A percentile compares a stretch with the other conserved stretches of the same genome.
These are phyloP conservation scores for Origma solitaria DNA, from an alignment of 2,113 vertebrate species.

Conservation along the genomic window DNA sequence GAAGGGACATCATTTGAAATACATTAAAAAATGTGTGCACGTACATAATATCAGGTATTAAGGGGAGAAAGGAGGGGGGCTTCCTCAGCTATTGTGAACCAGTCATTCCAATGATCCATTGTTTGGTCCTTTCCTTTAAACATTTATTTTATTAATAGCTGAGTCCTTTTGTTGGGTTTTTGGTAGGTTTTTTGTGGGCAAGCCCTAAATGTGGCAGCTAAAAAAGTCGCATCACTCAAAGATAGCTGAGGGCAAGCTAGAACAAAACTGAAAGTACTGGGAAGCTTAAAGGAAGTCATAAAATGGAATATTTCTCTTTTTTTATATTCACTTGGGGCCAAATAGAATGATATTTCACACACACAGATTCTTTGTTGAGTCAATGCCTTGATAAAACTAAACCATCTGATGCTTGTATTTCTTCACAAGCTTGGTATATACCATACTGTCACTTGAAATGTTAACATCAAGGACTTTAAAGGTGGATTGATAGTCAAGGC, in stretches of 20 bases:
- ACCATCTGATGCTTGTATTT: conserved; percentile 28
- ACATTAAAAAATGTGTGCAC: neutral
- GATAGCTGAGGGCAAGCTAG: neutral
- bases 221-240: neutral
- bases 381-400: conserved; percentile 38
- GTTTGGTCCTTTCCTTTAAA: neutral
- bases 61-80: neutral
- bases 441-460: neutral
- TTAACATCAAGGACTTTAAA: neutral
- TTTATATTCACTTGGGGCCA: neutral
- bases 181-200: neutral
- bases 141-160: neutral
- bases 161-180: neutral
- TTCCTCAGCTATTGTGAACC: neutral
- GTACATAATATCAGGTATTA: neutral
- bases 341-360: neutral
- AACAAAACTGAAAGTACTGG: neutral
- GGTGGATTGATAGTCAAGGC: neutral
- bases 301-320: neutral
- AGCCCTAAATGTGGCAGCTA: neutral
- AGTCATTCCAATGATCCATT: neutral
- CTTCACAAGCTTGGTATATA: neutral
- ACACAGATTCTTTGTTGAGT: neutral
- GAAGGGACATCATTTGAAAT: neutral
- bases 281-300: neutral